Base-by-base conservation (phyloP, 2,797 vertebrate species). In the Silurus aristotelis region DNA sequence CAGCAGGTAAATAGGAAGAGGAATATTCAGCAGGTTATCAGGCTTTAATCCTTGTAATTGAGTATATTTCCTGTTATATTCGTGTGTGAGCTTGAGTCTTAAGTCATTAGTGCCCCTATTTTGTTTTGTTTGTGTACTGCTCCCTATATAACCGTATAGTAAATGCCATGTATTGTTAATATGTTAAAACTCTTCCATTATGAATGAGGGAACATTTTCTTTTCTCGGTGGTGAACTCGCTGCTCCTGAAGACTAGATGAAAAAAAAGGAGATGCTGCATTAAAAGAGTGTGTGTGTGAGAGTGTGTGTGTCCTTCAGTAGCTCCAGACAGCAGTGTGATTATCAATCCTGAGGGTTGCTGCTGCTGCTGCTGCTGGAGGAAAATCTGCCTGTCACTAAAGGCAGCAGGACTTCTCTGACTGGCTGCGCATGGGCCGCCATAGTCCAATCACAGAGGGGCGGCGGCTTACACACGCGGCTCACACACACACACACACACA, bases 321-420 rank as follows among this genome's bases (percentile, higher is more conserved):
- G 60, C 72, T 81, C 79, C 56, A 88, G 76, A 83, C 77, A 67
- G 46, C 46, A 38, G 80, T 76, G 63, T 84, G 64, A 87, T 87
- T 86, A 87, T 85, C 63, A 87, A 67, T 87, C 85, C 78, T 67
- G 13, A 0, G 3, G 6, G 10, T 25, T 61, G 77, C 77, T 80
- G 90, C 60, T 73, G 20, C 48, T 52, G 48, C 48, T 7, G 78
- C 78, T 81, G 90, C 61, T 73, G 20, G 84, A 85, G 82, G 88
- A 85, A 93, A 94, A 94, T 95, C 94, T 94, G 93, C 93, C 93
- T 88, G 91, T 93, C 92, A 93, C 91, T 93, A 93, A 92, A 88
- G 31, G 88, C 92, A 90, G 88, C 89, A 89, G 88, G 92, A 91
- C 86, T 84, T 89, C 85, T 90, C 90, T 94, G 92, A 93, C 90